Percentiles rank a stretch among this genome's conserved stretches.
Conservation (phyloP, 23 tunicate species). For the Styela clava region DNA sequence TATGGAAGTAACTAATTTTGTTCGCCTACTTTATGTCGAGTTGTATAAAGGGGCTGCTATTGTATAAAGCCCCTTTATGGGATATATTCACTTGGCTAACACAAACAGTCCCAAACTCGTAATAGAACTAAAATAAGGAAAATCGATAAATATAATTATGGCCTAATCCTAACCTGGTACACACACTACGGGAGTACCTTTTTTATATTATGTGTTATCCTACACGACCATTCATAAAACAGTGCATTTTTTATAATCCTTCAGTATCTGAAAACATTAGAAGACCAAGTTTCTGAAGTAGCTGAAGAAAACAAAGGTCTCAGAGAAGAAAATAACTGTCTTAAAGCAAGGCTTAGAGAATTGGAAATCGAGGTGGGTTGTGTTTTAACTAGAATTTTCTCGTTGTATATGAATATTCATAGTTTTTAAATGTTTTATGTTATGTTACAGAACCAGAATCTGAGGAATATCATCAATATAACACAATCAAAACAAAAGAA, state of each 20-base stretch:
- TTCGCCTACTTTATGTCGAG: no score
- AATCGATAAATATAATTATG: no score
- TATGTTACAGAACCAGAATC: background rate
- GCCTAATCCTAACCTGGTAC: no score
- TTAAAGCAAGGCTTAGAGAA: slow-evolving; percentile 23
- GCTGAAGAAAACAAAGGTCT: slow-evolving; percentile 42
- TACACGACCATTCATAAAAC: no score
- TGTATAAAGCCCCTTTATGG: no score
- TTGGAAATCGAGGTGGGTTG: slow-evolving; percentile 52
- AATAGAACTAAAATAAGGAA: no score
- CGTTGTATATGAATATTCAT: background rate
- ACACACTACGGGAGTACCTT: no score
- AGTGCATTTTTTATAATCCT: background rate
- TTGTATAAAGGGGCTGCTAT: no score
- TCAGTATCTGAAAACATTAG: slow-evolving; percentile 49
- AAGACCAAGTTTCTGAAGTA: slow-evolving; percentile 37
- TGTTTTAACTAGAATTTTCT: background rate
- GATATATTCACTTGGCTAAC: no score
- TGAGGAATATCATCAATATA: background rate
- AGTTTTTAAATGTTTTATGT: background rate
- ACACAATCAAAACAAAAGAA: slow-evolving; percentile 26
- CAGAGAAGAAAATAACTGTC: slow-evolving; percentile 26
- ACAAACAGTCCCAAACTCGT: no score
- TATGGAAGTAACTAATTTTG: no score
- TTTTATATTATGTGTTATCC: no score